Evolutionary conservation across 1,140 invertebrate species (phyloP), one percentile per base, ranked within the genome.

Genomic region (Drosophila repletoides): DNA sequence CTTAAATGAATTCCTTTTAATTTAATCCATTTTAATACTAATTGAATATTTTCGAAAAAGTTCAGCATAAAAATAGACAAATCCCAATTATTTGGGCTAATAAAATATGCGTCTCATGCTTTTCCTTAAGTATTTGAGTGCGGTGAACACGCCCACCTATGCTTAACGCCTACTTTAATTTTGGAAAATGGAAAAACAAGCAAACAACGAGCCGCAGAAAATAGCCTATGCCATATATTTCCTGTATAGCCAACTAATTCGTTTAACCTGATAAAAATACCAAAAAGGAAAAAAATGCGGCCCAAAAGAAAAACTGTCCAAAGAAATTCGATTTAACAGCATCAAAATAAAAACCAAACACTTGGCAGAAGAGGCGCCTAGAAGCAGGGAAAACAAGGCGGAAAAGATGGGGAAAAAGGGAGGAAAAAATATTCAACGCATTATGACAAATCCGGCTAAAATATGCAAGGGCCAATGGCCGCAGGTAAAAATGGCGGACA

Each of bases 401-500:
- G n/a, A n/a, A n/a, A n/a, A n/a, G n/a, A n/a, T n/a, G n/a, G n/a
- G n/a, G n/a, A n/a, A n/a, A n/a, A n/a, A n/a, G n/a, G n/a, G n/a
- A n/a, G n/a, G n/a, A 53, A 61, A 70, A 84, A 83, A 86, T 86
- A 86, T 80, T 87, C 75, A 76, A 72, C 81, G 75, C 80, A 87
- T 84, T 84, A 87, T 84, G 72, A 65, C 72, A 86, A 87, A 87
- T 86, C 80, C 80, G 81, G 45, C 72, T 75, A 86, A 73, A 80
- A 86, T 86, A 86, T 80, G 72, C 80, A 72, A 72, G 61, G 63
- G 52, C 76, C 81, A 76, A 86, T 84, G 58, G 80, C 72, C 80
- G 75, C 80, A 74, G 72, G 72, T 72, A 67, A 56, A 36, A 65
- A 59, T 52, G 34, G 40, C 46, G 67, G 56, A 72, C 61, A 63